A percentile compares a stretch with the other conserved stretches of the same genome.
Conservation (phyloP, 2,888 invertebrate species). For the Amphipoea oculea region DNA sequence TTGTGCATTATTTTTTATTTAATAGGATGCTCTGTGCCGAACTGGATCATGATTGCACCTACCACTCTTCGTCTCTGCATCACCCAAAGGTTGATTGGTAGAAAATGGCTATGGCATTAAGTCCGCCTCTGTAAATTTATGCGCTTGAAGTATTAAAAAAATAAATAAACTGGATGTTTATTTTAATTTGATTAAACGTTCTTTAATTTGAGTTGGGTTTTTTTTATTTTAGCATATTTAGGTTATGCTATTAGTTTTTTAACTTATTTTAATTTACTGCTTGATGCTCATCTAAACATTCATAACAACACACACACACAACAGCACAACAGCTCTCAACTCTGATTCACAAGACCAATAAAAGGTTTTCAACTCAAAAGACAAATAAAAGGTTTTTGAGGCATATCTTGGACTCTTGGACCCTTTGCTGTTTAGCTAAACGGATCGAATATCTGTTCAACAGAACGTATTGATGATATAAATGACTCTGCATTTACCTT, state of each 20-base stretch:
- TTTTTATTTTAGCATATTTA: not conserved
- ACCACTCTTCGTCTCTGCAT: too few species aligned
- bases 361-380: too few species aligned
- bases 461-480: not conserved
- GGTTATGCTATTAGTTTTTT: not conserved
- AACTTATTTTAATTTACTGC: not conserved
- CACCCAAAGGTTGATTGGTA: too few species aligned
- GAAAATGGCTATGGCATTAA: too few species aligned
- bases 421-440: not conserved
- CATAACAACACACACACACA: too few species aligned
- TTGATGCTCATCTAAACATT: not conserved
- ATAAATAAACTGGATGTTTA: constrained; percentile 1
- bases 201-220: constrained; percentile 7
- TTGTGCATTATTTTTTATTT: constrained; percentile 35
- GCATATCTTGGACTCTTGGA: too few species aligned
- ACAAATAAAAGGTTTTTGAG: not conserved
- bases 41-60: constrained; percentile 4
- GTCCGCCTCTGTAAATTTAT: too few species aligned
- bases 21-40: constrained; percentile 1
- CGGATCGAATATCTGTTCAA: not conserved
- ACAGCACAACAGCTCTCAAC: not conserved
- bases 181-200: constrained; percentile 13
- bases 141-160: too few species aligned
- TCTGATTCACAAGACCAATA: not conserved
- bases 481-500: not conserved